Evolutionary conservation across 2,888 invertebrate species (phyloP).

Genomic region (Cosmia pyralina): DNA sequence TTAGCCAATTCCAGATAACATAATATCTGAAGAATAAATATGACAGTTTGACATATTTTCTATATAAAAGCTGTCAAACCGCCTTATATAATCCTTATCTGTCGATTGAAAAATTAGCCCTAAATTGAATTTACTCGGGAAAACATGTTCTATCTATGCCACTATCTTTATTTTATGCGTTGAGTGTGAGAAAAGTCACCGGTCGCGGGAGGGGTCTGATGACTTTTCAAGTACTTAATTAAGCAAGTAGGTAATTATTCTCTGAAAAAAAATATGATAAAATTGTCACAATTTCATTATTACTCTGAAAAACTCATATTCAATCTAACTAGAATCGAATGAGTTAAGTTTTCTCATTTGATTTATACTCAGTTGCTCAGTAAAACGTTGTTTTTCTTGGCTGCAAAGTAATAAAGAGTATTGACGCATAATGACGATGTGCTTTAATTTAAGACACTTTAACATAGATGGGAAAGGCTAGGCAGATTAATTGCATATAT

Average conservation of each 20-base stretch:
- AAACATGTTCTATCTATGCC: not conserved
- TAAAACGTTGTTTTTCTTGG: not conserved
- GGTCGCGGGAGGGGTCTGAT: not conserved
- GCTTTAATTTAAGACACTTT: not conserved
- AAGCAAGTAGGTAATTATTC: not conserved
- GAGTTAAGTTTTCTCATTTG: constrained; percentile 18
- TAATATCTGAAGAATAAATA: too few species aligned
- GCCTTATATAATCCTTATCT: too few species aligned
- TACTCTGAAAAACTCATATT: not conserved
- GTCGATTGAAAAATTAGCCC: too few species aligned
- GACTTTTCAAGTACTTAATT: not conserved
- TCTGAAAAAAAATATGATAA: not conserved
- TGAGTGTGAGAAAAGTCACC: not conserved
- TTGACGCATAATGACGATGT: too few species aligned
- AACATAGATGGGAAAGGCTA: too few species aligned
- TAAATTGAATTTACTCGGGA: not conserved
- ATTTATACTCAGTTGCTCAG: not conserved
- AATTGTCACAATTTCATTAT: not conserved
- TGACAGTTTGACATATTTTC: too few species aligned
- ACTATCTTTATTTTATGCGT: not conserved
- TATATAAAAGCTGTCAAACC: too few species aligned
- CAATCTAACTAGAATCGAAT: constrained; percentile 20
- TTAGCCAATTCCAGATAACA: too few species aligned
- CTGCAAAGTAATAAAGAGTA: not conserved
- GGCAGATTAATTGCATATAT: too few species aligned